Base-by-base conservation (phyloP, 2,888 invertebrate genomes). In the Chymomyza fuscimana region DNA sequence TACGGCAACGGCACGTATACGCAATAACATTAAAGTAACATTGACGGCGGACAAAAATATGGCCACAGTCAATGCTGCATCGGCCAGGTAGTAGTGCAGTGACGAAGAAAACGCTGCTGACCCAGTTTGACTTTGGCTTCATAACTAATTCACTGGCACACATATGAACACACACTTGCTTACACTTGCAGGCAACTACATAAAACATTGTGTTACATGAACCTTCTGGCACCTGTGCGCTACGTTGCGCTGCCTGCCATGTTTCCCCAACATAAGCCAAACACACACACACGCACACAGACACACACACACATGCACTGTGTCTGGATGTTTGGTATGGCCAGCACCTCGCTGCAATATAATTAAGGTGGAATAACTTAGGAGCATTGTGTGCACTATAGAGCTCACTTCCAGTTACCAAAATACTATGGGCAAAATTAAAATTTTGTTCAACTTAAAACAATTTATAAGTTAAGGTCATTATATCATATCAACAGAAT, bases 91-190 rank as follows among this genome's bases (percentile, higher is more conserved):
- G 78, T 70, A 64, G 67, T 72, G 74, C 59, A 72, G 60, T 59
- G 51, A 74, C 64, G 71, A 65, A 79, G 79, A 79, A 79, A 79
- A 65, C 63, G 73, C 74, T 64, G 74, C 75, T 89, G 88, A 88
- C 88, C 89, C 86, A 88, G 81, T 89, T 88, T 86, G 87, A 85
- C 89, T 83, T 86, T 81, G 76, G 79, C 80, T 88, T 88, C 89
- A 89, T 89, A 88, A 89, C 88, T 89, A 88, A 88, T 89, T 88
- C 89, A 88, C 76, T 71, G 73, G 77, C 74, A 78, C 72, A 73
- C 70, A 75, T 29, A 56, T 50, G 19, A 16, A 9, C 16, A 54
- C 56, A 50, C 56, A 66, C 59, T 58, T 50, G 50, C 63, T 36
- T 19, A 54, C 69, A 54, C 69, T 67, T 69, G 69, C 66, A 68